Conservation (phyloP, 2,113 vertebrate species). For the Ariopsis seemanni region DNA sequence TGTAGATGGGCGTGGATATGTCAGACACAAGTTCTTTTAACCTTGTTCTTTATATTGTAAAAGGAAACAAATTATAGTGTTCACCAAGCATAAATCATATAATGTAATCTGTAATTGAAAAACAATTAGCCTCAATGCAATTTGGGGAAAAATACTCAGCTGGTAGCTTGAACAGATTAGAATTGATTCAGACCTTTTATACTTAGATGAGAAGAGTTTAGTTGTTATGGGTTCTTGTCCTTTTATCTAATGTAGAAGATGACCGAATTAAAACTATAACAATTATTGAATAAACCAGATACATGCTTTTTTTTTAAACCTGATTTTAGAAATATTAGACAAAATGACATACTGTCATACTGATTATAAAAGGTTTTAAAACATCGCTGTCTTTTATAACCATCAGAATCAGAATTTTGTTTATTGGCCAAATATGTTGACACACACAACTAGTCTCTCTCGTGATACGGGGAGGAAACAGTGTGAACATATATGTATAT, state of each 20-base stretch:
- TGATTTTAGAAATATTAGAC: background rate
- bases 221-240: background rate
- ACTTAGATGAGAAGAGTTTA: background rate
- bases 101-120: constrained; percentile 4
- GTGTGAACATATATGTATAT: no score
- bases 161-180: background rate
- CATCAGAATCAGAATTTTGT: no score
- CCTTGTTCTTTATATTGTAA: constrained; percentile 13
- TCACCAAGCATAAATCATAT: constrained; percentile 2
- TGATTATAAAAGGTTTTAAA: background rate
- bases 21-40: constrained; percentile 7
- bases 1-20: background rate
- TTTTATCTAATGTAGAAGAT: background rate
- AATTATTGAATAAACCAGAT: background rate
- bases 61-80: background rate
- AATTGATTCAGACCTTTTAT: background rate
- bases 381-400: background rate
- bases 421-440: no score
- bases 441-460: no score
- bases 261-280: background rate
- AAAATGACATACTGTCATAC: background rate
- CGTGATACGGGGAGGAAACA: no score
- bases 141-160: background rate
- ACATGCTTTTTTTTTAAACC: no score
- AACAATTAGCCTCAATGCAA: background rate